Conservation (phyloP, 2,888 invertebrate genomes). For the Acanthoscelides obtectus region DNA sequence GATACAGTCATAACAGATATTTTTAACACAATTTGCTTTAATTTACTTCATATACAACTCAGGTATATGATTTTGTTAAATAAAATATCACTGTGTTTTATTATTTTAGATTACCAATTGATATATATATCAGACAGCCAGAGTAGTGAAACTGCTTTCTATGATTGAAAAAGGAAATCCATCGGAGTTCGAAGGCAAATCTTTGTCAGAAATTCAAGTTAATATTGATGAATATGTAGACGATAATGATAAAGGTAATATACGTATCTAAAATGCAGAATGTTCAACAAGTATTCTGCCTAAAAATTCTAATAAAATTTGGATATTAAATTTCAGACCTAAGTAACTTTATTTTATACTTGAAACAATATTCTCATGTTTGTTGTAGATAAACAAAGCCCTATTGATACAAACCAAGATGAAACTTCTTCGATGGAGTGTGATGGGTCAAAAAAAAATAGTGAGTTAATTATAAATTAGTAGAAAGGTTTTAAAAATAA, state of each 20-base stretch:
- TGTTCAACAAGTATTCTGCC: too few species aligned
- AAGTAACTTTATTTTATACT: not conserved
- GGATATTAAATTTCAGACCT: too few species aligned
- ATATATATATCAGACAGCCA: conserved; percentile 28
- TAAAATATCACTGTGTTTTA: not conserved
- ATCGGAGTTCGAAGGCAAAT: conserved; percentile 19
- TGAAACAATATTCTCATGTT: not conserved
- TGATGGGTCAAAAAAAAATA: too few species aligned
- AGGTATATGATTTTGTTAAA: not conserved
- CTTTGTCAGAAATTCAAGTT: conserved; percentile 18
- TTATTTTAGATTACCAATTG: conserved; percentile 20
- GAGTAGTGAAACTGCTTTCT: conserved; percentile 24
- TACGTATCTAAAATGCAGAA: not conserved
- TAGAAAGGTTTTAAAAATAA: too few species aligned
- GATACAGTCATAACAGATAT: not conserved
- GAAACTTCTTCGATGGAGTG: too few species aligned
- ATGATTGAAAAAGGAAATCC: conserved; percentile 26
- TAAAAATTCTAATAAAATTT: too few species aligned
- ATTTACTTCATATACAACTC: not conserved
- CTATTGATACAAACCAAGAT: too few species aligned
- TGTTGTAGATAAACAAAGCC: too few species aligned
- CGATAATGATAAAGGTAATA: conserved; percentile 10
- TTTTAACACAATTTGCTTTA: too few species aligned
- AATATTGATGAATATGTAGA: conserved; percentile 12
- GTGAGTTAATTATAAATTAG: too few species aligned